Evolutionary conservation across 2,888 invertebrate species (phyloP).

Genomic region (Xylophagus ater): DNA sequence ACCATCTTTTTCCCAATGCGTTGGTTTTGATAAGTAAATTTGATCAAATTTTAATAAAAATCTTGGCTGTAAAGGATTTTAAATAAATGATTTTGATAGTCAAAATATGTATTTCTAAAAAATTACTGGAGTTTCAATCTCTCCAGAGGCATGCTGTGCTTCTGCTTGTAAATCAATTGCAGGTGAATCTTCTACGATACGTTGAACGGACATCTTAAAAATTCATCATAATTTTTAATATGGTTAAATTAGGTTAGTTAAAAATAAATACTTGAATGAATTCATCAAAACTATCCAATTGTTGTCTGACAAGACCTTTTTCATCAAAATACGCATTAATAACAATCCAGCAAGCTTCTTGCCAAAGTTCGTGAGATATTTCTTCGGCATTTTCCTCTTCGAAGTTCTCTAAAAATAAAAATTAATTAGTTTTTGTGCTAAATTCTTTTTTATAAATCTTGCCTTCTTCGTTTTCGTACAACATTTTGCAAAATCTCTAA

Average conservation of each 20-base stretch:
- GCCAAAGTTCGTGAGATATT: constrained; percentile 97
- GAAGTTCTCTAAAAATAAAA: constrained; percentile 38
- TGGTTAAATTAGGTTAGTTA: background rate
- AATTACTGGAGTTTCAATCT: constrained; percentile 70
- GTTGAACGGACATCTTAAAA: constrained; percentile 84
- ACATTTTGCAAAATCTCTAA: constrained; percentile 13
- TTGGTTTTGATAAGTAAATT: constrained; percentile 97
- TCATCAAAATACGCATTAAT: constrained; percentile 99
- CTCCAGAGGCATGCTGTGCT: constrained; percentile 90
- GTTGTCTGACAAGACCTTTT: constrained; percentile 97
- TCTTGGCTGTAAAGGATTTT: constrained; percentile 49
- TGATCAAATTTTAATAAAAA: constrained; percentile 96
- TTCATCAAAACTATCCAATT: constrained; percentile 98
- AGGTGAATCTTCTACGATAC: constrained; percentile 98
- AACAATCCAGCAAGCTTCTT: constrained; percentile 99
- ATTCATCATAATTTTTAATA: background rate
- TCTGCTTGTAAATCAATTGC: constrained; percentile 96
- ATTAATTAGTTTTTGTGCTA: background rate
- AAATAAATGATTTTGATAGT: background rate
- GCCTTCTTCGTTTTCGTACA: constrained; percentile 39
- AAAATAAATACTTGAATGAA: constrained; percentile 64
- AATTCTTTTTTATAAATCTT: constrained; percentile 13
- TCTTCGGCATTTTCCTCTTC: constrained; percentile 89
- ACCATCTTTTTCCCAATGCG: constrained; percentile 99
- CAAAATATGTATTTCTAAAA: background rate